A percentile compares a stretch with the other conserved stretches of the same genome.
phyloP scores from a whole-genome alignment of 2,113 vertebrate species.

The Elgaria multicarinata region DNA sequence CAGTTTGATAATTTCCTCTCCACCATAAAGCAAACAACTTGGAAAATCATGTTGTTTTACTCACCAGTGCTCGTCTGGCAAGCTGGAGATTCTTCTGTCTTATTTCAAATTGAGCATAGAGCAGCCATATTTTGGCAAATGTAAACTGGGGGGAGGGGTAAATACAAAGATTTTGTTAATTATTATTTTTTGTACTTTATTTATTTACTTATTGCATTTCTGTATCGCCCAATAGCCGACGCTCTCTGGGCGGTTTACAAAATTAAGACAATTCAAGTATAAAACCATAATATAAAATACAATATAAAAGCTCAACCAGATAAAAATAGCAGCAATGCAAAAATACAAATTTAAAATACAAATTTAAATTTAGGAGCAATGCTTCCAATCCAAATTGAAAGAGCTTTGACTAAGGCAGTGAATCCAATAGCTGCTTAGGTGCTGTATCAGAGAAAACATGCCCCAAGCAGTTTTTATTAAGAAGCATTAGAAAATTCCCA shows the following conservation, averaged over 20 bases:
- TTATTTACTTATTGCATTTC: no score
- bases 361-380: not conserved
- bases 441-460: not conserved
- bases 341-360: no score
- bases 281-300: no score
- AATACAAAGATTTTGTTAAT: not conserved
- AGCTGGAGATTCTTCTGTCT: conserved; percentile 93
- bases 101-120: conserved; percentile 95
- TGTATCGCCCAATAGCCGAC: no score
- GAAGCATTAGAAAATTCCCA: not conserved
- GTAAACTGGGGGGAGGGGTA: conserved; percentile 86
- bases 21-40: not conserved
- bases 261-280: no score
- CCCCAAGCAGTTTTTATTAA: not conserved
- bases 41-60: conserved; percentile 57
- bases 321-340: no score
- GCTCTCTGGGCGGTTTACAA: no score
- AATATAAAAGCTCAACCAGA: no score
- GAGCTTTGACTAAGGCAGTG: not conserved
- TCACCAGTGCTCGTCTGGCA: conserved; percentile 92
- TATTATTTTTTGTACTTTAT: not conserved
- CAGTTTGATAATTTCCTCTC: not conserved
- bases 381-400: conserved; percentile 32
- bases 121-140: conserved; percentile 97
- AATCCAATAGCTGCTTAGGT: not conserved